Percentiles rank a stretch among this genome's conserved stretches.
phyloP scores from a whole-genome alignment of 2,888 invertebrate species.

The Crocallis elinguaria region DNA sequence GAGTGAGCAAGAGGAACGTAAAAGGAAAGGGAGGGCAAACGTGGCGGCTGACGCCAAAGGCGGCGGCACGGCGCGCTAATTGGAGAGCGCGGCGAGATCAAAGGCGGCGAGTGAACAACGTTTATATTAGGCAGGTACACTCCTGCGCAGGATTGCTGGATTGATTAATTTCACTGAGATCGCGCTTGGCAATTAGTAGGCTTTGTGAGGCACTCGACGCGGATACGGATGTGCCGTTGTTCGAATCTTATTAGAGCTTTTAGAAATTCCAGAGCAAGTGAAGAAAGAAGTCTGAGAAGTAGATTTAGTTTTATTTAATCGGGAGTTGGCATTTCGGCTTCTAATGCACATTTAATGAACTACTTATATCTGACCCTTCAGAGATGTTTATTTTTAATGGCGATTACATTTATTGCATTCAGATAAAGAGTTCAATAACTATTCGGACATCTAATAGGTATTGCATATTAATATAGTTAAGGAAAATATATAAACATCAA shows the following conservation, averaged over 20 bases:
- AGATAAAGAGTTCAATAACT: no score
- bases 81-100: constrained; percentile 79
- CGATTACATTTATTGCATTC: no score
- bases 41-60: constrained; percentile 81
- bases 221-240: constrained; percentile 42
- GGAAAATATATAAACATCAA: no score
- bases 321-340: no score
- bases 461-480: no score
- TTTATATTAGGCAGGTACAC: constrained; percentile 80
- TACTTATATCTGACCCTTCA: no score
- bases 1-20: constrained; percentile 42
- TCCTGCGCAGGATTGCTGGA: constrained; percentile 48
- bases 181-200: constrained; percentile 78
- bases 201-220: constrained; percentile 59
- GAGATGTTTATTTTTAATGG: no score
- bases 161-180: constrained; percentile 80
- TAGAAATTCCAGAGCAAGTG: constrained; percentile 5
- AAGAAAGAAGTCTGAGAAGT: no score
- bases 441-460: no score
- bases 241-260: constrained; percentile 42
- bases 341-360: no score
- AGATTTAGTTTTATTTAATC: no score
- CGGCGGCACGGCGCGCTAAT: constrained; percentile 78
- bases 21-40: constrained; percentile 48
- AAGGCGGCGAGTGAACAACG: constrained; percentile 76